Base-by-base conservation (phyloP, 2,888 invertebrate species). In the Scaptodrosophila latifasciaeformis region DNA sequence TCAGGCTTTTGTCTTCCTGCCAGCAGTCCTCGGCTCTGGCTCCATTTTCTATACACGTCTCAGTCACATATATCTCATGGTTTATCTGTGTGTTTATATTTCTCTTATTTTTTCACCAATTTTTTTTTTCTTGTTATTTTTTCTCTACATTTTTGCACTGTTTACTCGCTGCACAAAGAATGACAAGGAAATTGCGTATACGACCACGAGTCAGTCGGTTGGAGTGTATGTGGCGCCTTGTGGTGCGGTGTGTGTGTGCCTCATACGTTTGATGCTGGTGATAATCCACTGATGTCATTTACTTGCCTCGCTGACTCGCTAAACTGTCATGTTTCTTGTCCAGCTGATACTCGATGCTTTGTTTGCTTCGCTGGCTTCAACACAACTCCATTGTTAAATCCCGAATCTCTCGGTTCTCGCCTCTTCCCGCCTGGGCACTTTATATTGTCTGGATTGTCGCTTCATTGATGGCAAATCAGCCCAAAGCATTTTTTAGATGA, bases 231-330 rank as follows among this genome's bases (percentile, higher is more conserved):
- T 47, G 47, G 12, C 12, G 17, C 15, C 31, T n/a, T 40, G 19
- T 19, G 21, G n/a, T 10, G 2, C 2, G n/a, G 46, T 19, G 15
- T 34, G 6, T 46, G 21, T 34, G 24, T 19, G 27, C 19, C 12
- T 34, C 19, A 49, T 55, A 58, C 59, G 37, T 37, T 19, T 44
- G 62, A 70, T 74, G 70, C 50, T 58, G 62, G 61, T 65, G 72
- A 75, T 76, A 76, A 78, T 76, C 75, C 76, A 78, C 75, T 76
- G 78, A 75, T 76, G 78, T 70, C 78, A 78, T 72, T 75, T 69
- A 52, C 59, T 66, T 75, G 70, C 57, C 65, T 71, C 58, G 59
- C 67, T 75, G 47, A 3, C 9, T 35, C n/a, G n/a, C 7, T 15
- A 24, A 30, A 24, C n/a, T n/a, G n/a, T n/a, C n/a, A n/a, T 10